Evolutionary conservation across 1,140 invertebrate species (phyloP), one percentile per base, ranked within the genome.

Genomic region (Oncopodura yosiiana): DNA sequence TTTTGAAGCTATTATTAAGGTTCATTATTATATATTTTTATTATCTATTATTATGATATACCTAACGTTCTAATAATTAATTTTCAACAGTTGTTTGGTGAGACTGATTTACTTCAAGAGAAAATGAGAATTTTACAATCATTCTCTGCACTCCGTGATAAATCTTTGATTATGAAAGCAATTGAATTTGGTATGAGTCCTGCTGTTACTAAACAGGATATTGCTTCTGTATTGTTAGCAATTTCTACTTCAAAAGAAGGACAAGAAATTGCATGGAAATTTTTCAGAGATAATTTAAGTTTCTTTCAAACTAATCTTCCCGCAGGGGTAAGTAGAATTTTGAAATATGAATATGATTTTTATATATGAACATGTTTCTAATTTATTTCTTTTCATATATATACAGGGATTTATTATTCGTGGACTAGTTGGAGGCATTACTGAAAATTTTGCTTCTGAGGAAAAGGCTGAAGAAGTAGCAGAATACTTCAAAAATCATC

Each of bases 41-140:
- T n/a, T 9, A 2, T 12, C 44, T 9, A 5, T 53, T 5, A 34
- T 30, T 26, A 18, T 32, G 29, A 27, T n/a, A 12, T 41, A 11
- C 6, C 4, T 38, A 26, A 39, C 30, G 18, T 42, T 11, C n/a
- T 29, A 43, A 6, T 21, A 42, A 39, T 14, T 37, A 49, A 18
- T 23, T 51, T 26, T 53, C 65, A 69, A 26, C 52, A 79, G 75
- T 69, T 97, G 43, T 94, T 93, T 70, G 77, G 83, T 56, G 79
- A 83, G 36, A 78, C 83, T 9, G 90, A 93, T 70, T 74, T 94
- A 44, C 84, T 88, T 56, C 93, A 97, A 71, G 91, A 97, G 68
- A 93, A 94, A 69, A 82, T 92, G 64, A 77, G 91, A 65, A 86
- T 95, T 58, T 78, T 85, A 21, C 73, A 84, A 37, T 78, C 86